Base-by-base conservation (phyloP, 2,113 vertebrate species). In the Plecotus auritus region DNA sequence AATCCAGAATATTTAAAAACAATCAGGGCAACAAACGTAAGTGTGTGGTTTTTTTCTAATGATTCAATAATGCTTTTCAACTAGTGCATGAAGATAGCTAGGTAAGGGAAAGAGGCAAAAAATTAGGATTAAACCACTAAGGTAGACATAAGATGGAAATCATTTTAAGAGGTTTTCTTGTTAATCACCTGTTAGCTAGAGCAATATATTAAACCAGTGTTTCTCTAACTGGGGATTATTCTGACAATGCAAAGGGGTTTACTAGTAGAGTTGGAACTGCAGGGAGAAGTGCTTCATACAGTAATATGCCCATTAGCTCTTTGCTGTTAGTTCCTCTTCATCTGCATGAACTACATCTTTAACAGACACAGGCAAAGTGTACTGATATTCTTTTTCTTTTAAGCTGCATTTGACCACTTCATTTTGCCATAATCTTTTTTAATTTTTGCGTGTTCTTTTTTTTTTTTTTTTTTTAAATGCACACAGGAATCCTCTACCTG, bases 61-160 rank as follows among this genome's bases (percentile, higher is more conserved):
- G n/a, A 78, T 59, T 64, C 12, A 49, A 54, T 64, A 30, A 54
- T 56, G 64, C 6, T 91, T 96, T 95, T 78, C 92, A 85, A 88
- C 16, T 45, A 93, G 67, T 66, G 28, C 56, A 72, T 4, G 2
- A 88, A 74, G 37, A 73, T 3, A 85, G 35, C 22, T 20, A 85
- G 40, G 61, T 35, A 89, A 78, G 23, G 10, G 22, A 73, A 61
- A 82, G 14, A 40, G 66, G 45, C 14, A 56, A 67, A 35, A 87
- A 91, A 74, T 64, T 47, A 77, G 76, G 30, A 82, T 42, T 42
- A 45, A 85, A 81, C 11, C 13, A 59, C 37, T 10, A 7, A 42
- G 20, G 18, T 1, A 51, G 42, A 74, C 14, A 59, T 2, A 81
- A 70, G 51, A 35, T 32, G 12, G 67, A 94, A 72, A 37, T 45